Evolutionary conservation across 2,888 invertebrate species (phyloP), one percentile per base, ranked within the genome.

Genomic region (Cartodere bifasciata): DNA sequence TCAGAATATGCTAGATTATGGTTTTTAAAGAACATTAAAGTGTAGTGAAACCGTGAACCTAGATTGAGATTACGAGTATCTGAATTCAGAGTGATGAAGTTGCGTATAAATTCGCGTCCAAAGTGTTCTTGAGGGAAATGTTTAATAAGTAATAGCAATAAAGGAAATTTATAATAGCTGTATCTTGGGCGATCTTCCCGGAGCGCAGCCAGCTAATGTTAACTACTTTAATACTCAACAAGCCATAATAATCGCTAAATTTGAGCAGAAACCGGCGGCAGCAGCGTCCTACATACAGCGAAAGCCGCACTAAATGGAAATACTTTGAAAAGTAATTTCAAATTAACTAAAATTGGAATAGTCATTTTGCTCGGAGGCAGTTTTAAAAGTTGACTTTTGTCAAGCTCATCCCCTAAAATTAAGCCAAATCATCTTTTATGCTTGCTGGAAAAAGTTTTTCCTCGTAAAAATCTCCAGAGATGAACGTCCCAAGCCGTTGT

Each of bases 321-420:
- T 53, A 50, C 53, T 55, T 55, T 48, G 49, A 45, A 48, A 55
- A 53, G 50, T 53, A 49, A 55, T 55, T 55, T 52, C 44, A 50
- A 49, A 53, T 53, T 50, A 52, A 49, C 46, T 44, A 45, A 46
- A 49, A 52, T 51, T 47, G 48, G 45, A 42, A 36, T 38, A 38
- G 44, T 42, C 41, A 43, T 46, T 46, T 45, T 34, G 39, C 35
- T 33, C n/a, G n/a, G 38, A 38, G 35, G 38, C 40, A 44, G 43
- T 44, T 46, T 43, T 41, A 46, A 43, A 45, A 43, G 30, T 41
- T 43, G 29, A 23, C 22, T 31, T 23, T 23, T 11, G 7, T 22
- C 15, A 12, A 28, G 25, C 7, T 20, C 26, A 23, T 27, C 22
- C 16, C 17, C 31, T 16, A 27, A 35, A 35, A 32, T 38, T 32